Evolutionary conservation across 2,888 invertebrate genomes (phyloP), one percentile per base, ranked within the genome.

Genomic region (Pterobdella sp.): DNA sequence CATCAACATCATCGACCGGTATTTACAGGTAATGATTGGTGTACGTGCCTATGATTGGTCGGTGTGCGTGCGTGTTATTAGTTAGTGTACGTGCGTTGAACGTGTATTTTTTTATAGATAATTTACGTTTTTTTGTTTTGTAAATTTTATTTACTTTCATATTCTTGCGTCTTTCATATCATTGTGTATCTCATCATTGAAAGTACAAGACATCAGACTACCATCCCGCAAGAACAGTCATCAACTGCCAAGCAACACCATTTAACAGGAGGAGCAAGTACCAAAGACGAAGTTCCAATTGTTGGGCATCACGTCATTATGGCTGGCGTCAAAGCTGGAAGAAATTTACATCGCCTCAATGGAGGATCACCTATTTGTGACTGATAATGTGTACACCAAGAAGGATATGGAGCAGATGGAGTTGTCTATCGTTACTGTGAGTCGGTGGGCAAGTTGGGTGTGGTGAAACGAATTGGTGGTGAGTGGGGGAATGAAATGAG

Each of bases 241-340:
- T 49, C 14, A 49, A 18, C 22, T 22, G 22, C 22, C 52, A n/a
- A n/a, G n/a, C n/a, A n/a, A n/a, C n/a, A n/a, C n/a, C n/a, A n/a
- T 18, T 32, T 31, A 49, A 1, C 63, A 75, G 74, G 32, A n/a
- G 0, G 65, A 69, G n/a, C 52, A 68, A 29, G 88, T 91, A 37
- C 86, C 87, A 72, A 88, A 89, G 77, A 88, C 88, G 77, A 87
- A 89, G 78, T 86, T 95, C 74, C 95, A 96, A 82, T 85, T 95
- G 76, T 91, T 94, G 18, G 95, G 94, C 1, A 90, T 92, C 0
- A 89, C 93, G 0, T 90, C 93, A 0, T 88, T 96, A 87, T 90
- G 93, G 79, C 88, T 95, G 72, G 94, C 96, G 0, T 88, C 90
- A 80, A 97, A 97, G 84, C 95, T 93, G 80, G 96, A 97, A 85